Percentiles rank a stretch among this genome's conserved stretches.
Evolutionary conservation across 2,113 vertebrate species (phyloP).

Genomic region (Thamnaconus septentrionalis): DNA sequence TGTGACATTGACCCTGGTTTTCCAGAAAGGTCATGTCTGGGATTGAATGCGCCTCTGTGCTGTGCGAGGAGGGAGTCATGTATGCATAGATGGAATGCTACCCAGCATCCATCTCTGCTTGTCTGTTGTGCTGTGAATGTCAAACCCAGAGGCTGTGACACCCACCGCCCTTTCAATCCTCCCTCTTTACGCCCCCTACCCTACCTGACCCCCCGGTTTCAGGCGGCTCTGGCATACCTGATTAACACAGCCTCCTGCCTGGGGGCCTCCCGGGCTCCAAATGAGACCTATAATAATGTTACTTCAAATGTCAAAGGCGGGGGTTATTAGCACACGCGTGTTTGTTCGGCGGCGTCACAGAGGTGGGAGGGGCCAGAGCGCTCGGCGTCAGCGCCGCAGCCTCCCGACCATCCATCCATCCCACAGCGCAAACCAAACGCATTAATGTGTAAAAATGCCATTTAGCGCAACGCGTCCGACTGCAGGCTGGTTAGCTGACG

Average conservation of each 20-base stretch:
- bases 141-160: slow-evolving; percentile 72
- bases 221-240: slow-evolving; percentile 59
- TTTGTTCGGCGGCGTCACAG: slow-evolving; percentile 21
- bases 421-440: slow-evolving; percentile 67
- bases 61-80: slow-evolving; percentile 38
- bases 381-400: slow-evolving; percentile 38
- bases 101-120: slow-evolving; percentile 64
- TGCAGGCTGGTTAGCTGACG: slow-evolving; percentile 61
- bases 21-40: slow-evolving; percentile 61
- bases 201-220: slow-evolving; percentile 54
- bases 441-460: slow-evolving; percentile 78
- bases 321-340: slow-evolving; percentile 56
- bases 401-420: slow-evolving; percentile 45
- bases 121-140: slow-evolving; percentile 73
- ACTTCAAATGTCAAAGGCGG: slow-evolving; percentile 71
- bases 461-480: slow-evolving; percentile 66
- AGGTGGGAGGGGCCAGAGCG: too few species aligned
- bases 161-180: slow-evolving; percentile 24
- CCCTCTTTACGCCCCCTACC: slow-evolving; percentile 32
- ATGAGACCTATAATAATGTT: slow-evolving; percentile 74
- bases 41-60: slow-evolving; percentile 48
- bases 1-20: slow-evolving; percentile 46
- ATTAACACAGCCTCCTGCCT: slow-evolving; percentile 59
- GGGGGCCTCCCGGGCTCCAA: slow-evolving; percentile 51
- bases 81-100: slow-evolving; percentile 57